Percentiles rank a stretch among this genome's conserved stretches.
These are phyloP conservation scores for Petrocephalus sullivani DNA, from an alignment of 2,797 vertebrate genomes.

Conservation along the genomic window DNA sequence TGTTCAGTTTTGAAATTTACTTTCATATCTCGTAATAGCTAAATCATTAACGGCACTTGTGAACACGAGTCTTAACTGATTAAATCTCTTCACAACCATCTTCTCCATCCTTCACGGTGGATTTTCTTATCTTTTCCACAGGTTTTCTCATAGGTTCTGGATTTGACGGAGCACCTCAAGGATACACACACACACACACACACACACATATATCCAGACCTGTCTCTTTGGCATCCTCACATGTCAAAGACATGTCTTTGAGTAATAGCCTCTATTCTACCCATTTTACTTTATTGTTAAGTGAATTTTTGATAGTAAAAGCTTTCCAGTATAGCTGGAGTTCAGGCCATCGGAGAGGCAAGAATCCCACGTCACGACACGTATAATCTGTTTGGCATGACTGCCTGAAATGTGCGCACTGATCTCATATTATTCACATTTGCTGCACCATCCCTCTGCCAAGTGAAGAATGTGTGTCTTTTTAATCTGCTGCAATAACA, in stretches of 20 bases:
- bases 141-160: background rate
- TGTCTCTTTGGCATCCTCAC: background rate
- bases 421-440: background rate
- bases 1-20: background rate
- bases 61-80: background rate
- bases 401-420: background rate
- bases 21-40: background rate
- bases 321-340: background rate
- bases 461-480: background rate
- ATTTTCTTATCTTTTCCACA: background rate
- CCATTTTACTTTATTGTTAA: background rate
- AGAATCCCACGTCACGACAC: background rate
- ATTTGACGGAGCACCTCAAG: background rate
- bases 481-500: background rate
- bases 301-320: background rate
- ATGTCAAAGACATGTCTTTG: background rate
- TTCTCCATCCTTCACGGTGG: background rate
- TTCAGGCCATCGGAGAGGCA: background rate
- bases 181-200: background rate
- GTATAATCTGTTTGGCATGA: background rate
- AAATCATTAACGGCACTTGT: background rate
- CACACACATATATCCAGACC: background rate
- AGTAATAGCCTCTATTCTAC: background rate
- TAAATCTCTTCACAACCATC: background rate
- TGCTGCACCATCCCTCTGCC: background rate